Evolutionary conservation across 2,797 vertebrate genomes (phyloP), one percentile per base, ranked within the genome.

Genomic region (Orestias chungarensis): DNA sequence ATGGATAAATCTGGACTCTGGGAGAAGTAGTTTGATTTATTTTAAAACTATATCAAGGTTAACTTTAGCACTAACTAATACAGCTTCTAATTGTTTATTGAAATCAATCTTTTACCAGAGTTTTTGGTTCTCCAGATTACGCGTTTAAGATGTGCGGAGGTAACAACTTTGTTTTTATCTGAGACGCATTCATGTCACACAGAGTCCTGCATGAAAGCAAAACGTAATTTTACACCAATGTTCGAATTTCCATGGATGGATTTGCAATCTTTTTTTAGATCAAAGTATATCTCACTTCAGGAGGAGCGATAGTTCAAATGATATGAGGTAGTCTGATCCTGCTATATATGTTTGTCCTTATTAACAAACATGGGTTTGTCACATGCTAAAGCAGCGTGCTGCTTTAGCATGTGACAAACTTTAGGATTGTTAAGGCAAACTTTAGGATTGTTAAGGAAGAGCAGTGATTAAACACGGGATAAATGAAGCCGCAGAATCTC

Each of bases 401-500:
- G 3, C 33, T 33, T n/a, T n/a, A n/a, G n/a, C n/a, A n/a, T n/a
- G n/a, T n/a, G n/a, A n/a, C n/a, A n/a, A n/a, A n/a, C n/a, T n/a
- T n/a, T n/a, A n/a, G n/a, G n/a, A n/a, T n/a, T n/a, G n/a, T n/a
- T n/a, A n/a, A n/a, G n/a, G n/a, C n/a, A n/a, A n/a, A n/a, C n/a
- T n/a, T n/a, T n/a, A n/a, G n/a, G 86, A 86, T 64, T 55, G 73
- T 57, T 52, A 47, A 73, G 71, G 52, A 57, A 69, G 73, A 46
- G 76, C 31, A 23, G 7, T 70, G 76, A 81, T 71, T 55, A 76
- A 40, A 66, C 20, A 68, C 27, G 40, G 47, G 70, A 73, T 83
- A 80, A 78, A 73, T 66, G 35, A 71, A 81, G 73, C 49, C 65
- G 66, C 65, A 83, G 84, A 89, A 90, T 80, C 79, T 93, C 84